These are phyloP conservation scores for Psilopsiagon aurifrons DNA, from an alignment of 2,113 vertebrate species.

Conservation along the genomic window DNA sequence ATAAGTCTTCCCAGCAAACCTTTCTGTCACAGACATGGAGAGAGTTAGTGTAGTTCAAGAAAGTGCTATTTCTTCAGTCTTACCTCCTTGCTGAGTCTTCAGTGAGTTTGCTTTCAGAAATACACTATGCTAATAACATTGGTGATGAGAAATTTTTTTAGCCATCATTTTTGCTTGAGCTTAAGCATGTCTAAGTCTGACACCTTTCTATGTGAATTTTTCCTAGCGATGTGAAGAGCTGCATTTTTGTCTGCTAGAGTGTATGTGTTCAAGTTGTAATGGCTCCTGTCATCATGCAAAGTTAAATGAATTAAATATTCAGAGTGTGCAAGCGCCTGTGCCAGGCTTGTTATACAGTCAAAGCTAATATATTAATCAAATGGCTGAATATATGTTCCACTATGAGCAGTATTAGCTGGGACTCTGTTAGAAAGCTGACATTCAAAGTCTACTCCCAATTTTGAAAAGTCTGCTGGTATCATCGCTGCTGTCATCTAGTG, in stretches of 20 bases:
- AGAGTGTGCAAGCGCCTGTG: not conserved
- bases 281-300: constrained; percentile 20
- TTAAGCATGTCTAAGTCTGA: not conserved
- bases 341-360: constrained; percentile 24
- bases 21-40: not conserved
- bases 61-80: not conserved
- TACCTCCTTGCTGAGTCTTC: not conserved
- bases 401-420: constrained; percentile 16
- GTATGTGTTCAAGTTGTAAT: not conserved
- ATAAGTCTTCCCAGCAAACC: not conserved
- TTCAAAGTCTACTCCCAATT: constrained; percentile 31
- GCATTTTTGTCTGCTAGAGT: constrained; percentile 2
- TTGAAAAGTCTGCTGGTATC: not conserved
- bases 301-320: constrained; percentile 51
- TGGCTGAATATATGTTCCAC: constrained; percentile 33
- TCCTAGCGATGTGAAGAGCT: not conserved
- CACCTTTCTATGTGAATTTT: constrained; percentile 4
- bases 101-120: constrained; percentile 1
- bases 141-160: not conserved
- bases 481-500: not conserved
- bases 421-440: constrained; percentile 27
- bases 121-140: not conserved
- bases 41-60: not conserved
- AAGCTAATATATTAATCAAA: constrained; percentile 54
- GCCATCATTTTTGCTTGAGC: not conserved